These are phyloP conservation scores for Drosophila ogumai DNA, from an alignment of 1,140 invertebrate species.

Conservation along the genomic window DNA sequence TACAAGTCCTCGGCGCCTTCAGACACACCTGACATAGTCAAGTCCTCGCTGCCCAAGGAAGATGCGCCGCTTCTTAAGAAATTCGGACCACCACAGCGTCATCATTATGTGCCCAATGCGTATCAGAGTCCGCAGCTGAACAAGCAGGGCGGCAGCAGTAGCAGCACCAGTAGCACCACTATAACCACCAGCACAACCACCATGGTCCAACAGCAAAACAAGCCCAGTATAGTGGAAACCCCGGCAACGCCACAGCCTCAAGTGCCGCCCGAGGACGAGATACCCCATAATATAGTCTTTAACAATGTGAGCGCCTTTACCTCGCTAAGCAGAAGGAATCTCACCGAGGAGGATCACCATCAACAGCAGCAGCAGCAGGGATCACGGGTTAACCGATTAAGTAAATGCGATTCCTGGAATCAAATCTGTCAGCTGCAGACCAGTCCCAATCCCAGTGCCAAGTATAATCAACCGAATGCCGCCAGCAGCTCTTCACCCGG, in stretches of 20 bases:
- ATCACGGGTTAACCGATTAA: slow-evolving; percentile 85
- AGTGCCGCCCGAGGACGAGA: slow-evolving; percentile 67
- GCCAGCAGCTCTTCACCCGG: slow-evolving; percentile 73
- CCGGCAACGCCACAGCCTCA: slow-evolving; percentile 69
- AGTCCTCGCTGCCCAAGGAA: slow-evolving; percentile 81
- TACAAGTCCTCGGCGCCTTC: slow-evolving; percentile 80
- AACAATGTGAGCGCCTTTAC: slow-evolving; percentile 79
- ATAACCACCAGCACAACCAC: slow-evolving; percentile 19
- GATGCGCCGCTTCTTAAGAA: slow-evolving; percentile 77
- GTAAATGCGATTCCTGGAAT: slow-evolving; percentile 93
- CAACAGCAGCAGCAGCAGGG: slow-evolving; percentile 29
- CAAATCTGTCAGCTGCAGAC: slow-evolving; percentile 86
- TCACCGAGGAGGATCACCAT: slow-evolving; percentile 49
- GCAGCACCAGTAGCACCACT: slow-evolving; percentile 11
- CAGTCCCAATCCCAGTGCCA: slow-evolving; percentile 26
- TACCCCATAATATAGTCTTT: slow-evolving; percentile 81
- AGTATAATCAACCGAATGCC: slow-evolving; percentile 62
- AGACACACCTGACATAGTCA: slow-evolving; percentile 81
- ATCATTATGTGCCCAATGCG: slow-evolving; percentile 80
- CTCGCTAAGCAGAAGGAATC: slow-evolving; percentile 62
- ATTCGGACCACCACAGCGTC: slow-evolving; percentile 79
- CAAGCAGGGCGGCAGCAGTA: slow-evolving; percentile 13
- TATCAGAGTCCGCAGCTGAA: slow-evolving; percentile 76
- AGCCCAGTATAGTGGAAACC: slow-evolving; percentile 74
- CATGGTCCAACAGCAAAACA: slow-evolving; percentile 37